Percentiles rank a stretch among this genome's conserved stretches.
Evolutionary conservation across 2,113 vertebrate species (phyloP).

Genomic region (Romanogobio albipinnatus): DNA sequence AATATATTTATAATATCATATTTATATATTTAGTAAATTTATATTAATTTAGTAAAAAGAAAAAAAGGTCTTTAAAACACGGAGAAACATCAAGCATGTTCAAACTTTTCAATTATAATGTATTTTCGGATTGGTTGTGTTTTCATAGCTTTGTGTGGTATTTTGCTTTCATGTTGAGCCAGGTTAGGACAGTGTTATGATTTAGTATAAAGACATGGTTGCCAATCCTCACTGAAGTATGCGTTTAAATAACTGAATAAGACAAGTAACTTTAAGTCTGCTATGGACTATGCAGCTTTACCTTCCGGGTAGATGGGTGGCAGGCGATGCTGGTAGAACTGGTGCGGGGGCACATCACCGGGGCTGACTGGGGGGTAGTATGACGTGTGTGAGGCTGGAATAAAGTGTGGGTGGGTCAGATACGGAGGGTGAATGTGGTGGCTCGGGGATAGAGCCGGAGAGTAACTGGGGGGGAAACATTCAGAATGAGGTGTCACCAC

Average conservation of each 20-base stretch:
- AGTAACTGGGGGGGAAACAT: slow-evolving; percentile 85
- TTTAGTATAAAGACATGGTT: background rate
- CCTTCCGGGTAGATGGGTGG: slow-evolving; percentile 86
- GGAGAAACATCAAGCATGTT: slow-evolving; percentile 3
- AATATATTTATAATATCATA: background rate
- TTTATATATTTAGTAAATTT: background rate
- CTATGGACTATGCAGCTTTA: slow-evolving; percentile 63
- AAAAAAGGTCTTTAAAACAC: background rate
- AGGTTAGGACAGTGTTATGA: background rate
- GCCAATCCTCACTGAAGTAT: background rate
- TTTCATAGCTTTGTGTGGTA: slow-evolving; percentile 15
- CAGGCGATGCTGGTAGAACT: slow-evolving; percentile 84
- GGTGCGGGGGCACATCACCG: slow-evolving; percentile 84
- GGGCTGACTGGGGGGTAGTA: slow-evolving; percentile 86
- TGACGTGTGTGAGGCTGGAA: slow-evolving; percentile 83
- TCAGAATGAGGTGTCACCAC: slow-evolving; percentile 89
- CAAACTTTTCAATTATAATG: background rate
- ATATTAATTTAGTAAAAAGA: background rate
- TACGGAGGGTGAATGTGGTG: slow-evolving; percentile 83
- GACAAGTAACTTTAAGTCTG: background rate
- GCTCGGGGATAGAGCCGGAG: slow-evolving; percentile 83
- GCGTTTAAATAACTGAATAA: background rate
- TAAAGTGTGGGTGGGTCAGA: slow-evolving; percentile 84
- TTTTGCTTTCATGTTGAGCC: background rate
- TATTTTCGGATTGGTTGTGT: background rate